Conservation (phyloP, 2,888 invertebrate species). For the Lasioglossum vierecki region DNA sequence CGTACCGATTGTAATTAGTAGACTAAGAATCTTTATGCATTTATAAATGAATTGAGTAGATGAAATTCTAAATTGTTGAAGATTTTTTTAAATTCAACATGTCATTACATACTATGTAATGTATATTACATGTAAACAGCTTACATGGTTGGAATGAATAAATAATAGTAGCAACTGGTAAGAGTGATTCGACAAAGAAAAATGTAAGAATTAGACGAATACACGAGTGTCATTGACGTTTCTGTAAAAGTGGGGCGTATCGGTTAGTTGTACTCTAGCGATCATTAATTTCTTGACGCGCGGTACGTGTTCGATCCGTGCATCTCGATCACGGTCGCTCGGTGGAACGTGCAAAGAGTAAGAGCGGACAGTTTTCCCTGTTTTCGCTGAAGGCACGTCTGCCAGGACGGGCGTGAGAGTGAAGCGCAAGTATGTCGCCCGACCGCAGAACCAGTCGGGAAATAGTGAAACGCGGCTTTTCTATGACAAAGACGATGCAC, state of each 20-base stretch:
- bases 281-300: background rate
- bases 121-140: no score
- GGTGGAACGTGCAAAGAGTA: slow-evolving; percentile 59
- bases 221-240: background rate
- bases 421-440: slow-evolving; percentile 66
- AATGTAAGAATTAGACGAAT: background rate
- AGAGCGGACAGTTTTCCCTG: slow-evolving; percentile 70
- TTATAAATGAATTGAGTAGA: no score
- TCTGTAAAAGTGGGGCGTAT: background rate
- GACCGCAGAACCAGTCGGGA: slow-evolving; percentile 70
- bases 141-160: no score
- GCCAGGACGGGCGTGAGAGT: slow-evolving; percentile 62
- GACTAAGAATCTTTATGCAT: no score
- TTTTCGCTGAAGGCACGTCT: slow-evolving; percentile 60
- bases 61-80: no score
- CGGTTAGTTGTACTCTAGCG: background rate
- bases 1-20: no score
- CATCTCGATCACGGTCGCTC: slow-evolving; percentile 29
- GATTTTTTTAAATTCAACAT: no score
- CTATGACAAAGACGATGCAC: slow-evolving; percentile 20
- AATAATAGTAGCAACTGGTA: no score
- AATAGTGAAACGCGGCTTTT: slow-evolving; percentile 73
- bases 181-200: no score
- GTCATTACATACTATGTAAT: no score
- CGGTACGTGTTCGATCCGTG: background rate